phyloP scores from a whole-genome alignment of 2,888 invertebrate genomes.

The Deilephila elpenor region DNA sequence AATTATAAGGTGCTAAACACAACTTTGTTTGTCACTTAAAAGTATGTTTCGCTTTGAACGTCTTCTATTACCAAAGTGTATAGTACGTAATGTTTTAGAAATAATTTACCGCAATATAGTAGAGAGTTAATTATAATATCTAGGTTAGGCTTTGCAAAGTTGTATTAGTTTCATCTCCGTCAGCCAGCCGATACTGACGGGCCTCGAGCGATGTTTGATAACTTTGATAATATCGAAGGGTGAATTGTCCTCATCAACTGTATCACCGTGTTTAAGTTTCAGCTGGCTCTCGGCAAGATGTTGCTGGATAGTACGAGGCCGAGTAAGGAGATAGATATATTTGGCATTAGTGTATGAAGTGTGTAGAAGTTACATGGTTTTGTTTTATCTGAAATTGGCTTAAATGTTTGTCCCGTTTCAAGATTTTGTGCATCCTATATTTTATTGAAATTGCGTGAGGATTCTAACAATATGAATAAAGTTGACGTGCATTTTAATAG shows the following conservation, averaged over 20 bases:
- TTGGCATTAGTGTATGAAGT: background rate
- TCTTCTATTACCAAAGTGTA: background rate
- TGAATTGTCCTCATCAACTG: conserved; percentile 43
- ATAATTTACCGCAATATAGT: background rate
- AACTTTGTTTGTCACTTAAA: too few relatives aligned
- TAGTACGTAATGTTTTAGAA: background rate
- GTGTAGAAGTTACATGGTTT: too few relatives aligned
- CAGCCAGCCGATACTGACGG: conserved; percentile 43
- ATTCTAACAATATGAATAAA: too few relatives aligned
- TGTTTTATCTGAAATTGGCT: too few relatives aligned
- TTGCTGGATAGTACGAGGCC: background rate
- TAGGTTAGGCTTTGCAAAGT: conserved; percentile 51
- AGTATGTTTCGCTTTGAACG: too few relatives aligned
- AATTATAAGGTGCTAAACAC: too few relatives aligned
- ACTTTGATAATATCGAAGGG: conserved; percentile 64
- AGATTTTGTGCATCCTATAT: too few relatives aligned
- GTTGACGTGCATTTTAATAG: too few relatives aligned
- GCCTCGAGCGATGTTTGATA: conserved; percentile 49
- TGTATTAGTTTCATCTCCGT: conserved; percentile 67
- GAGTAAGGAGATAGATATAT: background rate
- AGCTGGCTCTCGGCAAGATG: conserved; percentile 21
- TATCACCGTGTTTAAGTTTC: conserved; percentile 21
- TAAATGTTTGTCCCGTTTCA: too few relatives aligned
- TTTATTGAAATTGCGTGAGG: too few relatives aligned
- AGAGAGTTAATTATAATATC: conserved; percentile 22